phyloP scores from a whole-genome alignment of 2,113 vertebrate species.

The Myotis davidii region DNA sequence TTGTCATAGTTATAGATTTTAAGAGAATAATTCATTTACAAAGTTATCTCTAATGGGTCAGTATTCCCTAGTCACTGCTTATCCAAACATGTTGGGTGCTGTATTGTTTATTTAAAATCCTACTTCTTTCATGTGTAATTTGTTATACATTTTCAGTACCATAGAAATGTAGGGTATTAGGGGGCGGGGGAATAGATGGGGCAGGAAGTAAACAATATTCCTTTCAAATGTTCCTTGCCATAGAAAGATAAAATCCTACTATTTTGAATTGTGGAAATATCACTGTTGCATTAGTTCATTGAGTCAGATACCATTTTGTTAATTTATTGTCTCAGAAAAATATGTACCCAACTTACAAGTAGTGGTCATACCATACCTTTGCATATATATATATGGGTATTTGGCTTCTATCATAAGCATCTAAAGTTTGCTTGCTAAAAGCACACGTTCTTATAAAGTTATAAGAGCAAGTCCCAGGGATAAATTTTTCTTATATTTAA shows the following conservation, averaged over 20 bases:
- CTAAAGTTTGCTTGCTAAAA: neutral
- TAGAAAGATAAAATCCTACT: conserved; percentile 7
- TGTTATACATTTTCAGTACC: neutral
- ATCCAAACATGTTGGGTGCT: neutral
- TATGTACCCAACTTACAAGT: neutral
- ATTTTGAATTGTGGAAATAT: neutral
- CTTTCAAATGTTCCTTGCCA: neutral
- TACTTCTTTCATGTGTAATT: neutral
- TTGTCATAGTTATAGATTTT: neutral
- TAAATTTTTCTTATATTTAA: neutral
- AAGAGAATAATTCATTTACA: neutral
- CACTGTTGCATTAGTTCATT: neutral
- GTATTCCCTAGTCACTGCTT: neutral
- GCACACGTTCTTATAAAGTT: neutral
- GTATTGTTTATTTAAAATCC: neutral
- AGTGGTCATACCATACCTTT: neutral
- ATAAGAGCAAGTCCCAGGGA: neutral
- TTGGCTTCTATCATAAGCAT: neutral
- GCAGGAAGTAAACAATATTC: neutral
- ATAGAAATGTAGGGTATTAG: neutral
- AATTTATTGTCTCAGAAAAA: neutral
- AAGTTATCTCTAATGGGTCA: neutral
- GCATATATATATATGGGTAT: neutral
- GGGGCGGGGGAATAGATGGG: neutral
- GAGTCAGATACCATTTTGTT: neutral